A percentile compares a stretch with the other conserved stretches of the same genome.
phyloP scores from a whole-genome alignment of 2,797 vertebrate genomes.

The Nyctalus aviator region DNA sequence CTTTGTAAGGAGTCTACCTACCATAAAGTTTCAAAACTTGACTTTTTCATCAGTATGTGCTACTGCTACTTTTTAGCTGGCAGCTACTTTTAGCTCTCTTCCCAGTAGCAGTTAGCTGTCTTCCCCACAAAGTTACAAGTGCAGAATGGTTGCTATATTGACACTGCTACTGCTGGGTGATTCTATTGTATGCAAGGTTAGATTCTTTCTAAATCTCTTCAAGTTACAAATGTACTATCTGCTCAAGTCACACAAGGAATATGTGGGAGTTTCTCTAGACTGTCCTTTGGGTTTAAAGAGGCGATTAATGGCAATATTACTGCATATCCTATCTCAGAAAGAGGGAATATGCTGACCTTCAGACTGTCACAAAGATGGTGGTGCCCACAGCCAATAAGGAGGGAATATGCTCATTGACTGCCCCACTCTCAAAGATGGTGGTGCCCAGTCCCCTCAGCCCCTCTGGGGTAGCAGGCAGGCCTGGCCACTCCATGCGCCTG shows the following conservation, averaged over 20 bases:
- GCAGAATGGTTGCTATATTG: neutral
- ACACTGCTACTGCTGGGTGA: neutral
- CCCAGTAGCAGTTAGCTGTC: too few species aligned
- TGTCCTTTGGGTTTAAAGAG: neutral
- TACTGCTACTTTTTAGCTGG: neutral
- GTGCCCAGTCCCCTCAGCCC: too few species aligned
- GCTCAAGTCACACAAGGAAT: neutral
- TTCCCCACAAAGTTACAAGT: neutral
- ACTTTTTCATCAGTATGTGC: neutral
- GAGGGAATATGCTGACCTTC: too few species aligned
- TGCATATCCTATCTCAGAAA: too few species aligned
- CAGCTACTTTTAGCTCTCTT: neutral
- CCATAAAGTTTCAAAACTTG: neutral
- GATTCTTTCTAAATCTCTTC: neutral
- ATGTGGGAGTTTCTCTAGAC: neutral
- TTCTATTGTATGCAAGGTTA: neutral
- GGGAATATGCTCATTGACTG: too few species aligned
- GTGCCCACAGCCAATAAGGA: too few species aligned
- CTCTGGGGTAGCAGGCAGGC: too few species aligned
- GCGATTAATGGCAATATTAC: neutral
- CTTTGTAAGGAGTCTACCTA: neutral
- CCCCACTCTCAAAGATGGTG: too few species aligned
- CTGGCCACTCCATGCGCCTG: too few species aligned
- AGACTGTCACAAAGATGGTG: too few species aligned
- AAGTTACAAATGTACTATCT: neutral